A percentile compares a stretch with the other conserved stretches of the same genome.
phyloP scores from a whole-genome alignment of 2,888 invertebrate species.

The Ectropis crepuscularia region DNA sequence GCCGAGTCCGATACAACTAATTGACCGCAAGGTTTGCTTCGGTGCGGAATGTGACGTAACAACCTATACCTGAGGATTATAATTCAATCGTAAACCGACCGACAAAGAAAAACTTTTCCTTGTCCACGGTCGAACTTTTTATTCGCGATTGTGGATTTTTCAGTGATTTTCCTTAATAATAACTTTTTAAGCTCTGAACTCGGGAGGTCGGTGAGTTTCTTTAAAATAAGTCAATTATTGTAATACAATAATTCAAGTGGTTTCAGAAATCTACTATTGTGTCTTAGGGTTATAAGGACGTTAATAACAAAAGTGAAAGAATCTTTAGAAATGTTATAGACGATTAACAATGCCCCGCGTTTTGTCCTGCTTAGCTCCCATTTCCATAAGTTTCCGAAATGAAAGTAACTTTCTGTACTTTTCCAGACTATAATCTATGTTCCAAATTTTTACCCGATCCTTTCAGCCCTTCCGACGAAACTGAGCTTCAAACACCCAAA shows the following conservation, averaged over 20 bases:
- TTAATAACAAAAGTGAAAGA: not conserved
- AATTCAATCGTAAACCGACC: conserved; percentile 24
- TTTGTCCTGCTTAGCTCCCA: too few species aligned
- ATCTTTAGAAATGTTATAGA: too few species aligned
- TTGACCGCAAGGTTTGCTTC: conserved; percentile 81
- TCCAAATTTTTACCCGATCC: too few species aligned
- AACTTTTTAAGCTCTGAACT: conserved; percentile 18
- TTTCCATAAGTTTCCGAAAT: too few species aligned
- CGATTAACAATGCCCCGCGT: too few species aligned
- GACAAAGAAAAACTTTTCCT: conserved; percentile 24
- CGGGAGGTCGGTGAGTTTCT: not conserved
- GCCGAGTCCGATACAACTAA: conserved; percentile 71
- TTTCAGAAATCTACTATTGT: not conserved
- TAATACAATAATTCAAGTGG: not conserved
- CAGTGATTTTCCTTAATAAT: conserved; percentile 21
- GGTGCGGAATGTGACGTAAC: conserved; percentile 67
- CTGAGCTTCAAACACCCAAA: too few species aligned
- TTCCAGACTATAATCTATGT: too few species aligned
- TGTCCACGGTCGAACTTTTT: conserved; percentile 13
- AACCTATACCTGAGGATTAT: conserved; percentile 29
- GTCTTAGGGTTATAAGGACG: not conserved
- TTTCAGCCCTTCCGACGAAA: too few species aligned
- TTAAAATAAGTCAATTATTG: conserved; percentile 5
- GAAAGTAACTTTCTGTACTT: too few species aligned
- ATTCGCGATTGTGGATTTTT: conserved; percentile 15